A percentile compares a stretch with the other conserved stretches of the same genome.
phyloP scores from a whole-genome alignment of 2,888 invertebrate species.

The Erebia aethiops region DNA sequence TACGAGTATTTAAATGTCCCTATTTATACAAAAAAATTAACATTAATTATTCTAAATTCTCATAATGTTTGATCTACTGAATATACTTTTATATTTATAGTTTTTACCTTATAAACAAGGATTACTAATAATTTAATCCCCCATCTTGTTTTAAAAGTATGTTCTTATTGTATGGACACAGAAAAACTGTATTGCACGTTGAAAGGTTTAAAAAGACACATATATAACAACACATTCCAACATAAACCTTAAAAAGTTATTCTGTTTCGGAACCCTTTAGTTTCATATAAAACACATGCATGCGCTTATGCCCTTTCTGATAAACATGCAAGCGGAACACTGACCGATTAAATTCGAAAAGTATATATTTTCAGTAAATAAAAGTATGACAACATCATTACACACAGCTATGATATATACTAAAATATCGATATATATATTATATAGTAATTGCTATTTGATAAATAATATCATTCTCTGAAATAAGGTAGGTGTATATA shows the following conservation, averaged over 20 bases:
- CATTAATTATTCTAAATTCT: not conserved
- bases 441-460: not conserved
- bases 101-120: too few species aligned
- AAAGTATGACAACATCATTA: not conserved
- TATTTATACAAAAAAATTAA: not conserved
- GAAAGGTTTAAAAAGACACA: constrained; percentile 23
- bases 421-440: not conserved
- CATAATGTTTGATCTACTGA: too few species aligned
- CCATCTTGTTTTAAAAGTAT: not conserved
- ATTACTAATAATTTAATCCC: not conserved
- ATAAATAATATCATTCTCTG: not conserved
- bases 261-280: constrained; percentile 28
- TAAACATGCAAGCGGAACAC: constrained; percentile 60
- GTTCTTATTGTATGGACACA: not conserved
- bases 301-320: constrained; percentile 58
- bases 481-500: too few species aligned
- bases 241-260: constrained; percentile 27
- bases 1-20: not conserved
- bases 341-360: constrained; percentile 57
- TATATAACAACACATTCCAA: constrained; percentile 28
- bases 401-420: constrained; percentile 3
- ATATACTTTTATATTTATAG: too few species aligned
- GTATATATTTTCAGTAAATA: constrained; percentile 9
- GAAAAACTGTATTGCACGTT: constrained; percentile 35
- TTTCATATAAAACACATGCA: constrained; percentile 56